Conservation (phyloP, 2,113 vertebrate species). For the Sphyrna mokarran region DNA sequence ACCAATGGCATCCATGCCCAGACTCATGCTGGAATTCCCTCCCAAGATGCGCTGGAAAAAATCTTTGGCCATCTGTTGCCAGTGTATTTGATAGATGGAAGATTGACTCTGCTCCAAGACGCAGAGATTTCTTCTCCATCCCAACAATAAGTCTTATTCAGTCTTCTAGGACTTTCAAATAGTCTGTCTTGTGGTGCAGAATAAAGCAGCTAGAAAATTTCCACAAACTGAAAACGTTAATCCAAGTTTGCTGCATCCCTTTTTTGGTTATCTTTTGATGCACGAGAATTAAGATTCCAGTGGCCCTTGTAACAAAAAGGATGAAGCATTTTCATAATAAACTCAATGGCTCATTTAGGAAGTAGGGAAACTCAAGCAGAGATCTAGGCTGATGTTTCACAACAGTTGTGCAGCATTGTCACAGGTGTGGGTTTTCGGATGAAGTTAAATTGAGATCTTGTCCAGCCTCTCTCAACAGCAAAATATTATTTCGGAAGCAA, state of each 20-base stretch:
- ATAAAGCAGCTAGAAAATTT: background rate
- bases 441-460: too few relatives aligned
- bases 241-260: too few relatives aligned
- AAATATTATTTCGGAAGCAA: too few relatives aligned
- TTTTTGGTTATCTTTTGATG: background rate
- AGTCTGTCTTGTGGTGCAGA: background rate
- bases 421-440: too few relatives aligned
- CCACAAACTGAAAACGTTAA: background rate
- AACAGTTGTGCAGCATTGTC: too few relatives aligned
- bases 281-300: background rate
- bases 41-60: background rate
- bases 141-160: background rate
- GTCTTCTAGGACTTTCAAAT: background rate
- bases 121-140: background rate
- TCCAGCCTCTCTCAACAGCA: too few relatives aligned
- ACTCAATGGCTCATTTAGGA: too few relatives aligned
- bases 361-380: too few relatives aligned
- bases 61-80: background rate
- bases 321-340: too few relatives aligned
- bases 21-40: background rate
- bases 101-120: background rate
- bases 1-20: background rate
- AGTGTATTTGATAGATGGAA: background rate
- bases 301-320: too few relatives aligned
- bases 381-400: too few relatives aligned